Evolutionary conservation across 2,113 vertebrate species (phyloP).

Genomic region (Stegastes partitus): DNA sequence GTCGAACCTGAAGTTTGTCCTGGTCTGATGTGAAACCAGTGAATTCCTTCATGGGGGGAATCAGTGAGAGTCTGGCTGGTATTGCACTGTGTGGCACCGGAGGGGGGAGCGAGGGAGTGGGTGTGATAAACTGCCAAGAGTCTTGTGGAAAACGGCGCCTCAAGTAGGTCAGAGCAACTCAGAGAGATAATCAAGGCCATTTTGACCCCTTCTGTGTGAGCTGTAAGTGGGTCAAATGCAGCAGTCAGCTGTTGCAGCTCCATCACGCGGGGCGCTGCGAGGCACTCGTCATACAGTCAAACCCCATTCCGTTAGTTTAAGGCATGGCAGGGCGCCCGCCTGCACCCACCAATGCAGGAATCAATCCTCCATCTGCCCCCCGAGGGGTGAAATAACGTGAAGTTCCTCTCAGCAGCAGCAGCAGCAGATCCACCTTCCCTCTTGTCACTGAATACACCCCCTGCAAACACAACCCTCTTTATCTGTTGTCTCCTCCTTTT

Average conservation of each 20-base stretch:
- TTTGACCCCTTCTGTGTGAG: slow-evolving; percentile 81
- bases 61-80: slow-evolving; percentile 12
- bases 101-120: slow-evolving; percentile 9
- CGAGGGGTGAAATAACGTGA: slow-evolving; percentile 54
- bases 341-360: slow-evolving; percentile 56
- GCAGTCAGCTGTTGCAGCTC: slow-evolving; percentile 82
- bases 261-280: slow-evolving; percentile 55
- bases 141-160: slow-evolving; percentile 67
- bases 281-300: slow-evolving; percentile 71
- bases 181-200: slow-evolving; percentile 80
- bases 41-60: slow-evolving; percentile 7
- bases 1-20: too few relatives aligned
- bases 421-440: slow-evolving; percentile 52
- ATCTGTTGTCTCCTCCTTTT: slow-evolving; percentile 70
- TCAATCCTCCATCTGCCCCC: slow-evolving; percentile 33
- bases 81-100: slow-evolving; percentile 32
- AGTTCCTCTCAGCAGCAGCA: slow-evolving; percentile 45
- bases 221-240: slow-evolving; percentile 81
- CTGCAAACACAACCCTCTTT: slow-evolving; percentile 63
- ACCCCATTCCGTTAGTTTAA: slow-evolving; percentile 64
- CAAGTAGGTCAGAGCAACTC: slow-evolving; percentile 81
- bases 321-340: slow-evolving; percentile 50
- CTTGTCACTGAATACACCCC: slow-evolving; percentile 52
- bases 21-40: slow-evolving; percentile 27
- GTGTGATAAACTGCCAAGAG: slow-evolving; percentile 72